phyloP scores from a whole-genome alignment of 2,113 vertebrate species.

The Tylochromis polylepis region DNA sequence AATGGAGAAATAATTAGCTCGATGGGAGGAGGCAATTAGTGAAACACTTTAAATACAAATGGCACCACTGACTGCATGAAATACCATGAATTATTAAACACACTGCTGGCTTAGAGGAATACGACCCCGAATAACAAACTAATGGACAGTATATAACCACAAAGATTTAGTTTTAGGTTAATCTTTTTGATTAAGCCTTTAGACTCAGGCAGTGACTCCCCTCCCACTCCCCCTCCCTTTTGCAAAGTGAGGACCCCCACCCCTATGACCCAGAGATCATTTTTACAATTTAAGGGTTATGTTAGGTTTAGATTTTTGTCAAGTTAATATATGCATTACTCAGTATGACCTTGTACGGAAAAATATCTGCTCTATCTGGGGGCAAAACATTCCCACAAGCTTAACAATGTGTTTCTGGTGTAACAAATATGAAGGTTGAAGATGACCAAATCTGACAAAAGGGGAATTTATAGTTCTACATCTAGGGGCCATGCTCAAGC shows the following conservation, averaged over 20 bases:
- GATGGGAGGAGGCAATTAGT: constrained; percentile 50
- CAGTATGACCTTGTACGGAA: fast-evolving
- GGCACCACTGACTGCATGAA: constrained; percentile 11
- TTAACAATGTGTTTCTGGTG: not conserved
- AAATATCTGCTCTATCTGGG: not conserved
- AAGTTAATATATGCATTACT: not conserved
- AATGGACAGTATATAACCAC: not conserved
- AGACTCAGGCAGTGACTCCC: not conserved
- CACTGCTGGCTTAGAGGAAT: not conserved
- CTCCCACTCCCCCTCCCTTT: not conserved
- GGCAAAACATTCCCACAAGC: not conserved
- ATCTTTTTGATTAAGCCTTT: not conserved
- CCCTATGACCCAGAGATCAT: not conserved
- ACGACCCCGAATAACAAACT: not conserved
- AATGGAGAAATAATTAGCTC: constrained; percentile 55
- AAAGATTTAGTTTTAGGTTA: fast-evolving
- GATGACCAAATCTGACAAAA: not conserved
- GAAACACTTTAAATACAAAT: constrained; percentile 46
- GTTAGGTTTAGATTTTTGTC: not conserved
- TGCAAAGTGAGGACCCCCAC: not conserved
- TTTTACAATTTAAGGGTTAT: not conserved
- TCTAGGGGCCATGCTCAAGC: not conserved
- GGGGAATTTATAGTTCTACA: not conserved
- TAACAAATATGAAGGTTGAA: not conserved
- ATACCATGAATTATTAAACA: constrained; percentile 31